Base-by-base conservation (phyloP, 2,888 invertebrate species). In the Drosophila koepferae region DNA sequence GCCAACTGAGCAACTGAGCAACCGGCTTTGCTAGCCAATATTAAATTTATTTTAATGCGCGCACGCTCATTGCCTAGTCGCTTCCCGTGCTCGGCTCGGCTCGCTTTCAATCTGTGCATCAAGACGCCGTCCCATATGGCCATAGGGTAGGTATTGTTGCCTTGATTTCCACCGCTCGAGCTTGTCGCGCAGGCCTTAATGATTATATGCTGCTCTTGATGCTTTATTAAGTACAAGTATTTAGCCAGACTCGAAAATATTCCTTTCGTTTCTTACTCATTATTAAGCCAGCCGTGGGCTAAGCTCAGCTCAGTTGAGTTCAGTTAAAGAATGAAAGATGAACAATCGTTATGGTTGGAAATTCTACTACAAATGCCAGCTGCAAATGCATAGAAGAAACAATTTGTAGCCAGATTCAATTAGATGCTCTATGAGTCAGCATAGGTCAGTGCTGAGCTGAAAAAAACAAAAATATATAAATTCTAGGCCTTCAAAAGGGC, bases 41-140 rank as follows among this genome's bases (percentile, higher is more conserved):
- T 87, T 89, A 87, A 82, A 86, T 89, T 86, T 82, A 83, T 86
- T 87, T 89, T 87, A 87, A 87, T 87, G 83, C 74, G 70, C 62
- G 63, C 44, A 49, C 62, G 44, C 75, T 70, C 63, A 73, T 76
- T 75, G 59, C 76, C 31, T 14, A 59, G 36, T 28, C 49, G 31
- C 34, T 23, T 38, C 48, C 67, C 48, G 28, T 10, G 0, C 23
- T 23, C 40, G 6, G 7, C 63, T 31, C 23, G 36, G 46, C 18
- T 54, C 46, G 44, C 41, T 64, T 59, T 58, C 44, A 34, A 43
- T 61, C 63, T 38, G 20, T 43, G 40, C 53, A 53, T 34, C 28
- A 28, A 43, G 59, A 44, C 48, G 43, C 58, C 38, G 62, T 72
- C 44, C 53, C 74, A 64, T 63, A 72, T 81, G 74, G 74, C 83